These are phyloP conservation scores for Atethmia centrago DNA, from an alignment of 2,888 invertebrate genomes.

Conservation along the genomic window DNA sequence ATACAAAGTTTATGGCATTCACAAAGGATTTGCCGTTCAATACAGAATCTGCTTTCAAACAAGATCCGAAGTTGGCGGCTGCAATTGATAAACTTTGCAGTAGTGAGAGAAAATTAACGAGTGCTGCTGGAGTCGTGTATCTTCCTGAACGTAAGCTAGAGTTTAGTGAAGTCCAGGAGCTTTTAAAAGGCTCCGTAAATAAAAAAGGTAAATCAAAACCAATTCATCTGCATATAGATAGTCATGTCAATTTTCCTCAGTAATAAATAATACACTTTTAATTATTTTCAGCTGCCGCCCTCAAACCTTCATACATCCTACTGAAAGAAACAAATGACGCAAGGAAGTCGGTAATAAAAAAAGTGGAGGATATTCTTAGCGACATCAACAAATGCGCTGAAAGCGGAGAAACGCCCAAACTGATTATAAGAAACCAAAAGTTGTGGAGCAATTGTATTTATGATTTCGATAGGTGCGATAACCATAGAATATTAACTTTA, in stretches of 20 bases:
- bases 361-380: conserved; percentile 85
- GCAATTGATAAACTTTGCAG: conserved; percentile 83
- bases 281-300: conserved; percentile 58
- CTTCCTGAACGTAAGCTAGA: conserved; percentile 83
- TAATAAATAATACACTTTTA: neutral
- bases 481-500: too few relatives aligned
- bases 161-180: conserved; percentile 81
- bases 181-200: conserved; percentile 71
- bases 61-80: conserved; percentile 80
- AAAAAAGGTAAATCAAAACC: conserved; percentile 61
- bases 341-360: conserved; percentile 77
- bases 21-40: conserved; percentile 75
- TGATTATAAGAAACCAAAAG: conserved; percentile 84
- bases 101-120: conserved; percentile 61
- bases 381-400: conserved; percentile 84
- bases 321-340: conserved; percentile 72
- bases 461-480: conserved; percentile 82
- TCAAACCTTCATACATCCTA: conserved; percentile 65
- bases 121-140: conserved; percentile 57
- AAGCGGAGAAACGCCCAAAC: conserved; percentile 79
- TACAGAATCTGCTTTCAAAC: conserved; percentile 76
- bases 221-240: neutral
- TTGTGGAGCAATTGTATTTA: conserved; percentile 90
- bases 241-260: neutral
- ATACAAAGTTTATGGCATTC: conserved; percentile 78